phyloP scores from a whole-genome alignment of 2,888 invertebrate species.

The Lysandra bellargus region DNA sequence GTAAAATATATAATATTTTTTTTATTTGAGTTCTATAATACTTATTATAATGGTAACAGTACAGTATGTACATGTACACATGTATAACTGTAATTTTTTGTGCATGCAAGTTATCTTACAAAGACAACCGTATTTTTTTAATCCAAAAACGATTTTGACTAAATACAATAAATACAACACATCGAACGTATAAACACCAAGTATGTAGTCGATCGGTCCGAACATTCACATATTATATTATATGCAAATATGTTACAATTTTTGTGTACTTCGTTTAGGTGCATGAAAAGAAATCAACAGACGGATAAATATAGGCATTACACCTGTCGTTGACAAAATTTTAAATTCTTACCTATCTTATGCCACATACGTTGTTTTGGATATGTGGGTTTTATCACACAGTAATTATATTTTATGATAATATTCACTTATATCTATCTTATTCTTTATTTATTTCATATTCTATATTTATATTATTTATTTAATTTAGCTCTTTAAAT shows the following conservation, averaged over 20 bases:
- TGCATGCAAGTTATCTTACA: background rate
- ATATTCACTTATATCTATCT: background rate
- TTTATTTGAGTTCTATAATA: background rate
- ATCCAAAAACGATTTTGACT: background rate
- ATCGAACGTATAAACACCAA: background rate
- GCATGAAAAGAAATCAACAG: conserved; percentile 34
- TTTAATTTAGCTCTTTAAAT: background rate
- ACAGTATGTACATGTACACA: background rate
- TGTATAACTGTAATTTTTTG: background rate
- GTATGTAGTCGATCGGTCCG: background rate
- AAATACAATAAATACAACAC: background rate
- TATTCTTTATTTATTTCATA: background rate
- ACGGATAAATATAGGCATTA: background rate
- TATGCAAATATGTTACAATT: conserved; percentile 34
- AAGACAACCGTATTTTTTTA: background rate
- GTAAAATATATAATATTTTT: background rate
- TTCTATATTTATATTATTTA: too few species aligned
- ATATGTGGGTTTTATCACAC: conserved; percentile 26
- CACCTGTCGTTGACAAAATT: conserved; percentile 14
- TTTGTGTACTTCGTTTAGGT: conserved; percentile 42
- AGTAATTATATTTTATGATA: conserved; percentile 1
- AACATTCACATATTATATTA: background rate
- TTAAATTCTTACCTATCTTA: conserved; percentile 8
- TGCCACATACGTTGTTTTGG: conserved; percentile 1
- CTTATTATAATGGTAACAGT: background rate